These are phyloP conservation scores for Prunella himalayana DNA, from an alignment of 2,113 vertebrate genomes.

Conservation along the genomic window DNA sequence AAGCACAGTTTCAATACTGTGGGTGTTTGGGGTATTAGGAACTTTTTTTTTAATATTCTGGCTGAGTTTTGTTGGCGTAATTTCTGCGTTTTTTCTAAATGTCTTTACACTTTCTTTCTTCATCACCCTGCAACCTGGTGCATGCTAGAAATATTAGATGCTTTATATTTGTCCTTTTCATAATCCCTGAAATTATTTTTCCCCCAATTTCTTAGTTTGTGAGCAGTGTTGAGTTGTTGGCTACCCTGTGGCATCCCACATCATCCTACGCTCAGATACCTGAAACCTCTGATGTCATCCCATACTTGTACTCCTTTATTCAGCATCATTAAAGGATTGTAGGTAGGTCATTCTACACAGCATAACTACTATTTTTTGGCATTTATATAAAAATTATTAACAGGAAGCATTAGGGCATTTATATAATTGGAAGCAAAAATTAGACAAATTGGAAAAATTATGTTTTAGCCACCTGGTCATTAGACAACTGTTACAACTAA, in stretches of 20 bases:
- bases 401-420: neutral
- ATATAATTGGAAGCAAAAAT: neutral
- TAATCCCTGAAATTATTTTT: neutral
- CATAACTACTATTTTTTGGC: neutral
- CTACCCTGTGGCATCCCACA: neutral
- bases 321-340: neutral
- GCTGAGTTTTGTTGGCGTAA: neutral
- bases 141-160: neutral
- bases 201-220: neutral
- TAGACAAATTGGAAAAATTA: neutral
- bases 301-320: neutral
- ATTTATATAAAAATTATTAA: neutral
- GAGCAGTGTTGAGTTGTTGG: neutral
- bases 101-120: neutral
- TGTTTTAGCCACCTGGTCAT: neutral
- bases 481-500: neutral
- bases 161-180: neutral
- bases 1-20: neutral
- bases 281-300: neutral
- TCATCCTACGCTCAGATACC: fast-evolving
- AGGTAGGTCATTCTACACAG: neutral
- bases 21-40: neutral
- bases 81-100: neutral
- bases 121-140: neutral
- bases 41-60: neutral